A percentile compares a stretch with the other conserved stretches of the same genome.
These are phyloP conservation scores for Coluber constrictor DNA, from an alignment of 2,797 vertebrate genomes.

Conservation along the genomic window DNA sequence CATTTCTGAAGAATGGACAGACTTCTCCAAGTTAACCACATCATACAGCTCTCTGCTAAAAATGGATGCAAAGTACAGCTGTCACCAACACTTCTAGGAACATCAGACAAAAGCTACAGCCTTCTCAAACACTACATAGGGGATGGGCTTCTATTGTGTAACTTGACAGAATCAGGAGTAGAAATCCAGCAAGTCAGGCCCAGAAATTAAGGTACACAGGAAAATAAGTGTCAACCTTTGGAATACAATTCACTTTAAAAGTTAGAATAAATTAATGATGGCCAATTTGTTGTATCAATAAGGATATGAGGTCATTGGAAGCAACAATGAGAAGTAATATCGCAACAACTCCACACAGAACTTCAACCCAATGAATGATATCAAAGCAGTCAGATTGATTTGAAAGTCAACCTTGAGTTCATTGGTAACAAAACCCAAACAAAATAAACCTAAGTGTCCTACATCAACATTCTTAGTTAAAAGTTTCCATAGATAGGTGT, in stretches of 20 bases:
- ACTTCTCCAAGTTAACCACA: not conserved
- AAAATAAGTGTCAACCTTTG: no score
- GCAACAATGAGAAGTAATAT: not conserved
- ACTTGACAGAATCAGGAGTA: not conserved
- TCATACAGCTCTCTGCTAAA: not conserved
- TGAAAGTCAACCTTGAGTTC: not conserved
- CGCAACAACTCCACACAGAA: not conserved
- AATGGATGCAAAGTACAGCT: not conserved
- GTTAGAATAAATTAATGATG: not conserved
- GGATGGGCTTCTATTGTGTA: not conserved
- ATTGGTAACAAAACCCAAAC: not conserved
- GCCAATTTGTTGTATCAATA: not conserved
- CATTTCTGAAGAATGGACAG: not conserved
- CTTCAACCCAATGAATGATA: not conserved
- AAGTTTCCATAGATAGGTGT: not conserved
- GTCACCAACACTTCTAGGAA: not conserved
- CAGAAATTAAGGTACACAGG: not conserved
- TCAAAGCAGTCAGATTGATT: not conserved
- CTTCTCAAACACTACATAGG: not conserved
- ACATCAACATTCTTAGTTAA: not conserved
- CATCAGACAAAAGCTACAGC: not conserved
- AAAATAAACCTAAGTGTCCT: not conserved
- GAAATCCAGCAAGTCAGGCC: not conserved
- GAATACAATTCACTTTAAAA: not conserved
- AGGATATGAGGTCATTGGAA: not conserved